Base-by-base conservation (phyloP, 2,888 invertebrate species). In the Philhelius pedissequus region DNA sequence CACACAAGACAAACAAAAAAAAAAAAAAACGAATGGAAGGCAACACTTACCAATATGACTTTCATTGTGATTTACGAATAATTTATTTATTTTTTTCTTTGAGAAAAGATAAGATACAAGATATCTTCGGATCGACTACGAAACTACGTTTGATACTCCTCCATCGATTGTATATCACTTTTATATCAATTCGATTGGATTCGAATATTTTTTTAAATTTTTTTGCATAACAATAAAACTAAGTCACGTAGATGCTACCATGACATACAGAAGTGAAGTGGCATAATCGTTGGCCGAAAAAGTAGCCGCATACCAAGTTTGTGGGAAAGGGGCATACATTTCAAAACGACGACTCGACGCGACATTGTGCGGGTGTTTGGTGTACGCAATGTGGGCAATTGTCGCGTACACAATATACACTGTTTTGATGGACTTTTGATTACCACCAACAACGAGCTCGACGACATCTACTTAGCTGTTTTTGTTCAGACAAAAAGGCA, bases 281-380 rank as follows among this genome's bases (percentile, higher is more conserved):
- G 84, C 84, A 84, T 80, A 84, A 84, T 76, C 71, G 80, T 68
- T 84, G 84, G 80, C 80, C 75, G 66, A 62, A 69, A 75, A 70
- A 69, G 54, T 43, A 27, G 43, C 45, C 35, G n/a, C 25, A n/a
- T 40, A 48, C 38, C 48, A 58, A 18, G n/a, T n/a, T 25, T 22
- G 7, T 22, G 38, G 11, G 56, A 64, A 45, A 56, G 60, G 69
- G 66, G 74, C 74, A 58, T 79, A 83, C 79, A 79, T 83, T 70
- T n/a, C 30, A 48, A 30, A 45, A 48, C 13, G 22, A 48, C 43
- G 52, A 25, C 40, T 3, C 27, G 54, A 27, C 43, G 56, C 35
- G 64, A 30, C 43, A 15, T 15, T 18, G 38, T 27, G 43, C 27
- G 11, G 25, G 15, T 18, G 3, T 38, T 32, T n/a, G 30, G 27